A percentile compares a stretch with the other conserved stretches of the same genome.
phyloP scores from a whole-genome alignment of 2,113 vertebrate genomes.

The Alectura lathami region DNA sequence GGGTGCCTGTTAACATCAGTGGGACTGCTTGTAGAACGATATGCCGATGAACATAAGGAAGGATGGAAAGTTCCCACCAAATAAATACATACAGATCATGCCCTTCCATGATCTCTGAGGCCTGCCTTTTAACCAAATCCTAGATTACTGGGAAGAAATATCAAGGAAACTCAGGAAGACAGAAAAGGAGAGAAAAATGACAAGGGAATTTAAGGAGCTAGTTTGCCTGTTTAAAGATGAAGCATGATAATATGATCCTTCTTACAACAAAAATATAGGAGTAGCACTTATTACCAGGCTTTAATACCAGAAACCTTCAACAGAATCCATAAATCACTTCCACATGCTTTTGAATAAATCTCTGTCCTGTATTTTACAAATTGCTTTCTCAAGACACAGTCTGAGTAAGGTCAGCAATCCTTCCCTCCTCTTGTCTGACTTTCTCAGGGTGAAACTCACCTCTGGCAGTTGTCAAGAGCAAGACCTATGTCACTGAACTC shows the following conservation, averaged over 20 bases:
- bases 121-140: not conserved
- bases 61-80: not conserved
- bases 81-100: not conserved
- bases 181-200: not conserved
- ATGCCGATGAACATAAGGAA: not conserved
- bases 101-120: not conserved
- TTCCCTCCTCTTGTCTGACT: constrained; percentile 29
- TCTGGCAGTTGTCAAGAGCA: constrained; percentile 29
- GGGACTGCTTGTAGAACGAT: not conserved
- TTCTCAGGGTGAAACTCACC: constrained; percentile 47
- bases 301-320: constrained; percentile 46
- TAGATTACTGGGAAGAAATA: not conserved
- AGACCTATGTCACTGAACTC: constrained; percentile 12
- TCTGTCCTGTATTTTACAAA: constrained; percentile 34
- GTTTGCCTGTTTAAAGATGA: constrained; percentile 6
- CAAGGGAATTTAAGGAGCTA: not conserved
- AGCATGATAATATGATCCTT: not conserved
- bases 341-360: constrained; percentile 66
- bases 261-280: constrained; percentile 16
- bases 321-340: constrained; percentile 65
- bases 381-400: constrained; percentile 46
- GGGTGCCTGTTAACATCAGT: not conserved
- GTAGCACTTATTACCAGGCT: constrained; percentile 22
- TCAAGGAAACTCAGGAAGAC: not conserved
- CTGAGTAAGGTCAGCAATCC: constrained; percentile 50